phyloP scores from a whole-genome alignment of 2,888 invertebrate species.

The Siphlonurus alternatus region DNA sequence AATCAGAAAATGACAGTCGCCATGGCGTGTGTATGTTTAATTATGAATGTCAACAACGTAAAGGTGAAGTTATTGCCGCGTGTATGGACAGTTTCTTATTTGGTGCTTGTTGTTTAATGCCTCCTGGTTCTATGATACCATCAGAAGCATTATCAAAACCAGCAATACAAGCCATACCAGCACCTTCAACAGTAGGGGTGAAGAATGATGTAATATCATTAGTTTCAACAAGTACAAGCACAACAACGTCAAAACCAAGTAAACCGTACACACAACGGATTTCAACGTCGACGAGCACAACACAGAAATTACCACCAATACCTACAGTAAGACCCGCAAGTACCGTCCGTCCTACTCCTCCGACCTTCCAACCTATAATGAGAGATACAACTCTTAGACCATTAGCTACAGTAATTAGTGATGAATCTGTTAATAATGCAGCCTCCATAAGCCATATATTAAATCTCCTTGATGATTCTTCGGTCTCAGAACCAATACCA shows the following conservation, averaged over 20 bases:
- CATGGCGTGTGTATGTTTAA: conserved; percentile 76
- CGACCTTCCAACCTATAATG: conserved; percentile 29
- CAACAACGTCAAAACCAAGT: background rate
- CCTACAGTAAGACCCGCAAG: conserved; percentile 7
- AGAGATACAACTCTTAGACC: conserved; percentile 19
- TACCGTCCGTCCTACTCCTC: conserved; percentile 28
- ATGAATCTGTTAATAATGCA: conserved; percentile 20
- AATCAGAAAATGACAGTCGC: conserved; percentile 36
- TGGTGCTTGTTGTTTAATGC: conserved; percentile 75
- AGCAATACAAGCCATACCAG: conserved; percentile 7
- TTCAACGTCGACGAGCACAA: background rate
- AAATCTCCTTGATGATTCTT: conserved; percentile 27
- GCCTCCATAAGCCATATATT: conserved; percentile 31
- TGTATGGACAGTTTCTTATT: conserved; percentile 89
- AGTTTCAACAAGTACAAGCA: too few relatives aligned
- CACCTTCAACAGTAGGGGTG: background rate
- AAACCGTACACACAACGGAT: background rate
- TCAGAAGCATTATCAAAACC: background rate
- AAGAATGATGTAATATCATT: background rate
- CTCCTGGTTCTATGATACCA: conserved; percentile 20
- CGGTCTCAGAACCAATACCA: conserved; percentile 12
- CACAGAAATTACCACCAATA: conserved; percentile 3
- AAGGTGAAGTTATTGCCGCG: conserved; percentile 70
- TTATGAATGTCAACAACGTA: conserved; percentile 64
- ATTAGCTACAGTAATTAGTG: conserved; percentile 16